Base-by-base conservation (phyloP, 2,888 invertebrate species). In the Nebria salina region DNA sequence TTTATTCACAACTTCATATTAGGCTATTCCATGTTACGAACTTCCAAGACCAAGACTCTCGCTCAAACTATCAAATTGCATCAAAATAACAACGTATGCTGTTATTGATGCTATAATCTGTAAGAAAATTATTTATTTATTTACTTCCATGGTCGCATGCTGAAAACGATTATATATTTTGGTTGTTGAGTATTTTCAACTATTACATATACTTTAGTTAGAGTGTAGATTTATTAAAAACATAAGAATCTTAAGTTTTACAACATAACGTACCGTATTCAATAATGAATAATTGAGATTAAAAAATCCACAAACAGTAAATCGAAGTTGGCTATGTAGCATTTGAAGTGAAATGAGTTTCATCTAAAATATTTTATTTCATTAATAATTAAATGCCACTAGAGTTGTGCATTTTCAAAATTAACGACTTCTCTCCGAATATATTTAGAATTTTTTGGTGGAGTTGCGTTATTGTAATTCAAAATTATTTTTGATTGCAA, bases 231-330 rank as follows among this genome's bases (percentile, higher is more conserved):
- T 20, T 20, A 20, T 20, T 20, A 20, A 20, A 20, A 20, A 20
- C 20, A 20, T 20, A 20, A 20, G 20, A 20, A 20, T 20, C 20
- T 20, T n/a, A n/a, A n/a, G n/a, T n/a, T 34, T 34, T 34, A 34
- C 34, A 34, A 34, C 3, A 54, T 8, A 54, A 54, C 54, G 43
- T 77, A 77, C 77, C 72, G 65, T 77, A 43, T 72, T 43, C 42
- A 77, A 25, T 34, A 77, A 65, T 9, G 77, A 72, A 43, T 77
- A 65, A 8, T 77, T 77, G 4, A 77, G 7, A 65, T 54, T 72
- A 15, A 77, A 77, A 65, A 77, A 77, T 65, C 77, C 77, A 72
- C 77, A 77, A 64, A 77, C 77, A 15, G 77, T 77, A 77, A 77
- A 77, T 13, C 20, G 77, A 20, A 77, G 72, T 65, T 77, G 72